Evolutionary conservation across 2,797 vertebrate genomes (phyloP), one percentile per base, ranked within the genome.

Genomic region (Synanceia verrucosa): DNA sequence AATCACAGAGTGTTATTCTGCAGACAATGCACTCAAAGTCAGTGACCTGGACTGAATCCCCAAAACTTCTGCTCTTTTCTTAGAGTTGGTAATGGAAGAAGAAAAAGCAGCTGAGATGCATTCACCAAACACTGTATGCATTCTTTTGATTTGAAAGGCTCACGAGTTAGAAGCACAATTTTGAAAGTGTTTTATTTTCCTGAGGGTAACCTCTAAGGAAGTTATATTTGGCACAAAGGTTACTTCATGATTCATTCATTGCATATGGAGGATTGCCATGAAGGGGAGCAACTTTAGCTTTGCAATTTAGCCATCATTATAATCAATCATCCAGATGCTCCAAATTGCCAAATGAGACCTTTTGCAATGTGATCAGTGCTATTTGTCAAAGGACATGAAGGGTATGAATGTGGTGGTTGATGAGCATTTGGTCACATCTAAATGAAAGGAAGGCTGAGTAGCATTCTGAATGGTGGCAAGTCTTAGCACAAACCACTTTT

Each of bases 21-120:
- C 84, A 88, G 78, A 87, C 88, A 86, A 90, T 79, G 81, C 90
- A 89, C 53, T 75, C 88, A 79, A 84, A 86, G 78, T 65, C 81
- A 88, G 36, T 88, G 89, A 83, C 87, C 89, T 66, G 81, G 61
- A 85, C 70, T 41, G 13, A 88, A 84, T 68, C 58, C 18, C 58
- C 64, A 19, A 56, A 80, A 85, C 73, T 73, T 88, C 61, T 48
- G 37, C 19, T 79, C 77, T 83, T 81, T 79, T 86, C 76, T 82
- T 77, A 63, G 65, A 76, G 63, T 52, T 75, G 55, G 65, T 84
- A 81, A 85, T 81, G 84, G 80, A 78, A 68, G 67, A 33, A 63
- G 65, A 74, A 56, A 60, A 70, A 71, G 65, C 39, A 78, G 48
- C 70, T 46, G 21, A 70, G 76, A 82, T 82, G 73, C 58, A 64